Base-by-base conservation (phyloP, 2,113 vertebrate genomes). In the Phalacrocorax brasilianus region DNA sequence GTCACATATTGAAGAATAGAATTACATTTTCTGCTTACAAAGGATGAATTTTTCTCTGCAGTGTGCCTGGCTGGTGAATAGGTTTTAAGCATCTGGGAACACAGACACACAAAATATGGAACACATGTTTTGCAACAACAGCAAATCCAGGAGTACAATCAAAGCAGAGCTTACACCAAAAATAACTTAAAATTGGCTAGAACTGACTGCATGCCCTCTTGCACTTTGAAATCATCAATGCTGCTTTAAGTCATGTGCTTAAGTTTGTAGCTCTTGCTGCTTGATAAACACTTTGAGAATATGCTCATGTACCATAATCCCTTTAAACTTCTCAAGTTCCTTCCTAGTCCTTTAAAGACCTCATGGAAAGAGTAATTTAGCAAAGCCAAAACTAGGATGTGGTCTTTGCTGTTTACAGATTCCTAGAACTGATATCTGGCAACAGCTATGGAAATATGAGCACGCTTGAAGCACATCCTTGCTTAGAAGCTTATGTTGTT, bases 361-460 rank as follows among this genome's bases (percentile, higher is more conserved):
- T 80, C 52, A 85, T 40, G 28, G 49, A 77, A 82, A 74, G 15
- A 62, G 30, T 20, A 62, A 45, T 55, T 78, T 59, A 86, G 42
- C 28, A 59, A 80, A 91, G n/a, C 26, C 14, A 70, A 73, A 79
- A 49, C 32, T 80, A 68, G 65, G 79, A 65, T 45, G 33, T 82
- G 56, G 40, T 85, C 91, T 94, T 83, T 71, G 28, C n/a, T 90
- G 38, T 91, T 94, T 85, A 90, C 38, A 67, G 59, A 83, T 91
- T 94, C 38, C 38, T 88, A 86, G 63, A 88, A 63, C 47, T 67
- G 67, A 52, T 90, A 70, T 50, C 85, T 92, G 82, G 42, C 67
- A 91, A n/a, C 33, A 76, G 58, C 35, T 66, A 32, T 35, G 72
- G 59, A 93, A 73, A 83, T 80, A 71, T 0, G 0, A 33, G 26